Conservation (phyloP, 1,140 invertebrate genomes). For the Spodoptera litura region DNA sequence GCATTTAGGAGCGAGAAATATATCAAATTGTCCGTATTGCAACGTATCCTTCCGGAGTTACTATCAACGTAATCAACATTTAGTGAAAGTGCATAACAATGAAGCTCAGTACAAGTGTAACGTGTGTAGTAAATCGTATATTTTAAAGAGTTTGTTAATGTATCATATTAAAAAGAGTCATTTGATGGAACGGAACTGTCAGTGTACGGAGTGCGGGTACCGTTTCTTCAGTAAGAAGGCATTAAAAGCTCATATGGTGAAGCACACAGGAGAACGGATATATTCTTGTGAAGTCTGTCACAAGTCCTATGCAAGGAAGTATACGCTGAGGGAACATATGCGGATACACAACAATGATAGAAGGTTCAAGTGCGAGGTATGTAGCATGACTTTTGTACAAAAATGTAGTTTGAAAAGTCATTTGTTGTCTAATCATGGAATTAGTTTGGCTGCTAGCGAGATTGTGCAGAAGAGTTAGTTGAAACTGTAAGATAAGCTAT, state of each 20-base stretch:
- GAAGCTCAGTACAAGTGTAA: conserved; percentile 79
- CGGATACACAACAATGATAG: conserved; percentile 86
- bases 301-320: conserved; percentile 87
- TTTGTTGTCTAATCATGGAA: conserved; percentile 73
- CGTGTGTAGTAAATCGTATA: conserved; percentile 71
- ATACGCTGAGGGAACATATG: conserved; percentile 85
- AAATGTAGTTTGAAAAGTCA: conserved; percentile 76
- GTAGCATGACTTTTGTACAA: conserved; percentile 76
- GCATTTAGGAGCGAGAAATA: conserved; percentile 70
- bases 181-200: conserved; percentile 75
- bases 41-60: conserved; percentile 71
- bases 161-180: conserved; percentile 78
- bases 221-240: conserved; percentile 86
- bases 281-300: conserved; percentile 79
- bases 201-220: conserved; percentile 83
- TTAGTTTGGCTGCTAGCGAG: conserved; percentile 73
- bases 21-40: conserved; percentile 75
- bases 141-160: conserved; percentile 71
- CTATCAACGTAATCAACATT: conserved; percentile 76
- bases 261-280: conserved; percentile 82
- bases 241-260: conserved; percentile 83
- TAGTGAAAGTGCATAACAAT: conserved; percentile 74
- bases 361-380: conserved; percentile 75
- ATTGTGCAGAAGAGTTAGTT: conserved; percentile 54
- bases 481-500: not conserved